These are phyloP conservation scores for Micropoecilia bifurca DNA, from an alignment of 2,797 vertebrate genomes.

Conservation along the genomic window DNA sequence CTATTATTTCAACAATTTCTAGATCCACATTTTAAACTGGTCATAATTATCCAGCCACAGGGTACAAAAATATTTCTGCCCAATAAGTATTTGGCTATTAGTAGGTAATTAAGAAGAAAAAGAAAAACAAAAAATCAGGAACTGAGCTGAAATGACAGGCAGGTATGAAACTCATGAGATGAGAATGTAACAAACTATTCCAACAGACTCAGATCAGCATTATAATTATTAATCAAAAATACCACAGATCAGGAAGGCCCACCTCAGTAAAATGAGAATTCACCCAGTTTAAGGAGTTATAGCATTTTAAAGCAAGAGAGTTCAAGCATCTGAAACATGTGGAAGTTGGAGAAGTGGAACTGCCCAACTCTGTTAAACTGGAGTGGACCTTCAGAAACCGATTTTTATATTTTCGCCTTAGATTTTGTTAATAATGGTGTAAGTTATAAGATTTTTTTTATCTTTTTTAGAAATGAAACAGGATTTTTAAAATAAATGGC, in stretches of 20 bases:
- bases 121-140: background rate
- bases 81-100: too few species aligned
- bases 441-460: background rate
- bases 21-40: background rate
- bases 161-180: background rate
- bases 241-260: background rate
- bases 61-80: background rate
- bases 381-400: background rate
- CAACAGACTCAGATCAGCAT: background rate
- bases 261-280: background rate
- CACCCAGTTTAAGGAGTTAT: background rate
- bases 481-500: constrained; percentile 36
- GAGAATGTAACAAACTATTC: background rate
- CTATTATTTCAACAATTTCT: background rate
- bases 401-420: background rate
- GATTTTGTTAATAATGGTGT: background rate
- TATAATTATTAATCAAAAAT: background rate
- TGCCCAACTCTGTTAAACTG: background rate
- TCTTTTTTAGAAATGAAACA: constrained; percentile 28
- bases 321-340: background rate
- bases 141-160: background rate
- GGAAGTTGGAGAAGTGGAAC: background rate
- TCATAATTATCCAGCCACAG: background rate
- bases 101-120: too few species aligned
- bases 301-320: background rate